Conservation (phyloP, 2,797 vertebrate species). For the Sebastes hopkinsi region DNA sequence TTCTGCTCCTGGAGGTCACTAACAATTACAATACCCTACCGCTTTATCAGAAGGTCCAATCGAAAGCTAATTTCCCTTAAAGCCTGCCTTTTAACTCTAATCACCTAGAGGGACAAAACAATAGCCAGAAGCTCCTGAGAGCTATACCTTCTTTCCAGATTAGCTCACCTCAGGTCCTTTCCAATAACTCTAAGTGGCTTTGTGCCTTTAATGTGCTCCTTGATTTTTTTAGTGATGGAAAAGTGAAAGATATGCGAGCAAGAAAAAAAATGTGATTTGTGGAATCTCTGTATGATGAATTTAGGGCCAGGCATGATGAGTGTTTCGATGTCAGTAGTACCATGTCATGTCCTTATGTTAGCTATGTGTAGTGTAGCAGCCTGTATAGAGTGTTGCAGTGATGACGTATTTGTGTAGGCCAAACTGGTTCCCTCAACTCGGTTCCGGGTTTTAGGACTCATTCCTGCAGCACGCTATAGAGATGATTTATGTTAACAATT, state of each 20-base stretch:
- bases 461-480: too few species aligned
- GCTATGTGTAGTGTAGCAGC: neutral
- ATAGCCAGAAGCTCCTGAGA: slow-evolving; percentile 31
- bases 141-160: slow-evolving; percentile 43
- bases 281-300: neutral
- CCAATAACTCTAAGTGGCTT: slow-evolving; percentile 60
- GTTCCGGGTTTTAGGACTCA: too few species aligned
- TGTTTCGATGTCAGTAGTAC: neutral
- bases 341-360: neutral
- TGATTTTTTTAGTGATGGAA: slow-evolving; percentile 15
- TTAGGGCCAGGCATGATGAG: neutral
- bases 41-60: slow-evolving; percentile 70
- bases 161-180: slow-evolving; percentile 47
- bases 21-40: slow-evolving; percentile 62
- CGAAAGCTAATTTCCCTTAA: slow-evolving; percentile 77
- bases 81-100: slow-evolving; percentile 72
- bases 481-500: neutral
- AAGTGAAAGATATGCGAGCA: neutral
- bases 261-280: neutral
- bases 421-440: too few species aligned
- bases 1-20: slow-evolving; percentile 57
- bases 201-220: slow-evolving; percentile 15
- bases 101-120: slow-evolving; percentile 62
- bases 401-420: too few species aligned
- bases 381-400: too few species aligned